Percentiles rank a stretch among this genome's conserved stretches.
These are phyloP conservation scores for Protodeltote pygarga DNA, from an alignment of 2,888 invertebrate species.

Conservation along the genomic window DNA sequence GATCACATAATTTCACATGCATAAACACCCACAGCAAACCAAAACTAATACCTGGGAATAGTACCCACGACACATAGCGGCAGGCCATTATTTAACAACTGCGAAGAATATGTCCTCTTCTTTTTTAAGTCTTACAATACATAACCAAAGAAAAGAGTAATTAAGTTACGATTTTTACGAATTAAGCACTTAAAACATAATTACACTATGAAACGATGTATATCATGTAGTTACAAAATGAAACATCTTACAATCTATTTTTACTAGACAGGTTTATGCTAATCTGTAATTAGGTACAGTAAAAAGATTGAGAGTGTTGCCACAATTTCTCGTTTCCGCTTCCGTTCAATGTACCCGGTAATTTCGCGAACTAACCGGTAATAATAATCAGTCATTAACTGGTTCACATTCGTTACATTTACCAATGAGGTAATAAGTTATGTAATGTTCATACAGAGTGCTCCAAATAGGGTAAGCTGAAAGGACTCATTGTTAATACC, in stretches of 20 bases:
- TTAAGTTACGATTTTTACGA: no score
- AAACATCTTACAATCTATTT: slow-evolving; percentile 4
- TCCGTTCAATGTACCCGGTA: slow-evolving; percentile 33
- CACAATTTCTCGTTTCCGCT: slow-evolving; percentile 43
- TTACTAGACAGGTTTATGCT: not conserved
- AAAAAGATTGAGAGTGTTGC: slow-evolving; percentile 32
- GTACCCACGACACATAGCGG: no score
- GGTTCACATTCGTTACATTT: slow-evolving; percentile 39
- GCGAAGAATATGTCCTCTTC: no score
- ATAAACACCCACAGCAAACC: no score
- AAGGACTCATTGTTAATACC: slow-evolving; percentile 42
- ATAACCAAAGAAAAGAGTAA: no score
- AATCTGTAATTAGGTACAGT: slow-evolving; percentile 33
- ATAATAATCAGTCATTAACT: slow-evolving; percentile 34
- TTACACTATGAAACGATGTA: not conserved
- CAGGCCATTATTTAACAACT: no score
- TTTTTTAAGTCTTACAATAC: no score
- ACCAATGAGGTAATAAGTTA: slow-evolving; percentile 38
- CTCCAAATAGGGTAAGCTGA: slow-evolving; percentile 23
- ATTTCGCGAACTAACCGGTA: slow-evolving; percentile 34
- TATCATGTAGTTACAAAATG: not conserved
- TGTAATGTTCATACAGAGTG: slow-evolving; percentile 30
- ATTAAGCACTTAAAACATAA: no score
- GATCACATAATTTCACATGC: no score
- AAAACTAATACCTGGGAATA: no score